Conservation (phyloP, 2,113 vertebrate species). For the Oryzias melastigma region DNA sequence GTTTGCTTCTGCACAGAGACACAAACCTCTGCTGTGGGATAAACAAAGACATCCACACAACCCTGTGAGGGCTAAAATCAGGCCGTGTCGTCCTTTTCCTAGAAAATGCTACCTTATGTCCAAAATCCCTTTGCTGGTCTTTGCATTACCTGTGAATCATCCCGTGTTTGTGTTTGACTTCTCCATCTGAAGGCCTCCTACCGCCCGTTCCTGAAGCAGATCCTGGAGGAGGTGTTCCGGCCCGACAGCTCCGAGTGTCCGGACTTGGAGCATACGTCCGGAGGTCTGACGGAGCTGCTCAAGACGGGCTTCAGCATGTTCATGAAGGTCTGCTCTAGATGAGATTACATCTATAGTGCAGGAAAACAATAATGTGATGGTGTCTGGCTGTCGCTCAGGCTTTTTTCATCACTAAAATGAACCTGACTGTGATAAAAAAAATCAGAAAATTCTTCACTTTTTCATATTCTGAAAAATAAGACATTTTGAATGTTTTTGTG, state of each 20-base stretch:
- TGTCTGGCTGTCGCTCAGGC: too few relatives aligned
- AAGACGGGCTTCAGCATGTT: constrained; percentile 99
- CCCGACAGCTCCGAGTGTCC: constrained; percentile 82
- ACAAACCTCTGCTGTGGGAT: constrained; percentile 29
- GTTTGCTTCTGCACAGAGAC: constrained; percentile 14
- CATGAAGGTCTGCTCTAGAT: constrained; percentile 86
- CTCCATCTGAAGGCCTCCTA: constrained; percentile 82
- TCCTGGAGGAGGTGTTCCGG: constrained; percentile 90
- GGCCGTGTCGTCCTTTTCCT: not conserved
- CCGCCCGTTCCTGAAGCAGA: constrained; percentile 86
- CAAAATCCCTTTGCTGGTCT: too few relatives aligned
- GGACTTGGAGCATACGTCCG: constrained; percentile 93
- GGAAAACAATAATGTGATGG: too few relatives aligned
- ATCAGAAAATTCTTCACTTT: too few relatives aligned
- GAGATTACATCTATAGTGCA: too few relatives aligned
- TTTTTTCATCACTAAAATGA: too few relatives aligned
- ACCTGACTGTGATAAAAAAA: too few relatives aligned
- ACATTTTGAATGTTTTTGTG: too few relatives aligned
- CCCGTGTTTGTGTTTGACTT: too few relatives aligned
- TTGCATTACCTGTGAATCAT: too few relatives aligned
- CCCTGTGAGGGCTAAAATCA: constrained; percentile 2
- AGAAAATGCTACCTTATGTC: too few relatives aligned
- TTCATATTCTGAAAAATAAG: too few relatives aligned
- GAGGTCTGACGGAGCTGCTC: constrained; percentile 92
- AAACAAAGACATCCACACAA: constrained; percentile 5